Conservation (phyloP, 1,140 invertebrate genomes). For the Rhopalosiphum maidis region DNA sequence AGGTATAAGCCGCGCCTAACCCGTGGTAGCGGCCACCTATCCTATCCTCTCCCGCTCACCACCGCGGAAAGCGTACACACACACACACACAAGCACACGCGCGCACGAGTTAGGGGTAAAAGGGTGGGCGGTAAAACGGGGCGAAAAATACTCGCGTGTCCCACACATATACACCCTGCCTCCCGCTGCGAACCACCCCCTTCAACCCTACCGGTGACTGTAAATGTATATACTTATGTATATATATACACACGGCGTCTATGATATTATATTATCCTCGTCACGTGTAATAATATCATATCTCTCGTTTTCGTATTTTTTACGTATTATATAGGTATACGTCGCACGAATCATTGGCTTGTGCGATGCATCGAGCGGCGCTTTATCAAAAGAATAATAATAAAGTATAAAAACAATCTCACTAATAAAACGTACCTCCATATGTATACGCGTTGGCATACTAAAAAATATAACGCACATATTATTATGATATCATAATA, state of each 20-base stretch:
- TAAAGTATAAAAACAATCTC: constrained; percentile 42
- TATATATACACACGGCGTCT: not conserved
- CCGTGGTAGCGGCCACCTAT: not conserved
- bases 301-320: constrained; percentile 29
- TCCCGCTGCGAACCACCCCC: not conserved
- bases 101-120: not conserved
- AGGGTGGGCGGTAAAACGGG: not conserved
- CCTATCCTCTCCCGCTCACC: not conserved
- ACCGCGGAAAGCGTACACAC: not conserved
- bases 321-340: not conserved
- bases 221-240: not conserved
- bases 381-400: constrained; percentile 36
- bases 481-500: constrained; percentile 4
- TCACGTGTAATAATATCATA: constrained; percentile 7
- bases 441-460: not conserved
- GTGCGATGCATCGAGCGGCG: constrained; percentile 7
- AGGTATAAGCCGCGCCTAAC: not conserved
- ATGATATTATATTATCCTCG: constrained; percentile 5
- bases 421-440: not conserved
- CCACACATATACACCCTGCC: not conserved
- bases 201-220: not conserved
- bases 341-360: constrained; percentile 34
- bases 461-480: not conserved
- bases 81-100: not conserved
- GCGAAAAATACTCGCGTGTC: constrained; percentile 26